These are phyloP conservation scores for Anas bernieri DNA, from an alignment of 2,797 vertebrate species.

Conservation along the genomic window DNA sequence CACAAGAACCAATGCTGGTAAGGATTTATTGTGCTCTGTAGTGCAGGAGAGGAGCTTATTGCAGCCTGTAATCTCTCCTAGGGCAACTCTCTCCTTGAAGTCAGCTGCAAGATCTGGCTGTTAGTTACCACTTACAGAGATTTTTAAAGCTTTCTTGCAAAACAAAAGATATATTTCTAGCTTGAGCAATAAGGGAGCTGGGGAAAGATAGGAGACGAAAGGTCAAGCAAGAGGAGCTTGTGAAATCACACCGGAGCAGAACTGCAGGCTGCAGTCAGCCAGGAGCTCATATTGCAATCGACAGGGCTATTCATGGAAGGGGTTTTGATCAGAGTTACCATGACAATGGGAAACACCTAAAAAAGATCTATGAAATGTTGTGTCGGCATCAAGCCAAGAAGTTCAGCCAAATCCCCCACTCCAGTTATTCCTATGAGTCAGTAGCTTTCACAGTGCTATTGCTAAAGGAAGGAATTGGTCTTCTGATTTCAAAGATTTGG, in stretches of 20 bases:
- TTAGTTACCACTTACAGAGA: constrained; percentile 45
- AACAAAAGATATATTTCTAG: constrained; percentile 27
- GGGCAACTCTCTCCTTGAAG: constrained; percentile 24
- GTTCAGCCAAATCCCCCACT: constrained; percentile 21
- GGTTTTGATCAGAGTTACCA: constrained; percentile 76
- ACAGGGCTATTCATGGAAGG: constrained; percentile 69
- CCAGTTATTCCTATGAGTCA: constrained; percentile 26
- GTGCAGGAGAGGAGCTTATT: neutral
- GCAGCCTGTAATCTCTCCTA: neutral
- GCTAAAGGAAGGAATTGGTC: constrained; percentile 10
- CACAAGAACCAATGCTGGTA: rapidly evolving
- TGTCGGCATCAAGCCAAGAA: constrained; percentile 49
- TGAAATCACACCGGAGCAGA: constrained; percentile 53
- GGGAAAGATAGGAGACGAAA: constrained; percentile 48
- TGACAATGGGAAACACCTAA: constrained; percentile 76
- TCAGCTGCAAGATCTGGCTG: constrained; percentile 4
- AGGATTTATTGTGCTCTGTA: neutral
- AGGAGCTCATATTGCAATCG: constrained; percentile 59
- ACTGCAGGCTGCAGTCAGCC: constrained; percentile 46
- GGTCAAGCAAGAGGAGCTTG: constrained; percentile 58
- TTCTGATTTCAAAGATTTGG: constrained; percentile 31
- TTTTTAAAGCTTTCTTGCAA: constrained; percentile 51
- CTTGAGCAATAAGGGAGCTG: constrained; percentile 27
- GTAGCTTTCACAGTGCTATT: neutral
- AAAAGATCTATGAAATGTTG: constrained; percentile 74